Percentiles rank a stretch among this genome's conserved stretches.
Evolutionary conservation across 2,888 invertebrate genomes (phyloP).

Genomic region (Cepaea hortensis): DNA sequence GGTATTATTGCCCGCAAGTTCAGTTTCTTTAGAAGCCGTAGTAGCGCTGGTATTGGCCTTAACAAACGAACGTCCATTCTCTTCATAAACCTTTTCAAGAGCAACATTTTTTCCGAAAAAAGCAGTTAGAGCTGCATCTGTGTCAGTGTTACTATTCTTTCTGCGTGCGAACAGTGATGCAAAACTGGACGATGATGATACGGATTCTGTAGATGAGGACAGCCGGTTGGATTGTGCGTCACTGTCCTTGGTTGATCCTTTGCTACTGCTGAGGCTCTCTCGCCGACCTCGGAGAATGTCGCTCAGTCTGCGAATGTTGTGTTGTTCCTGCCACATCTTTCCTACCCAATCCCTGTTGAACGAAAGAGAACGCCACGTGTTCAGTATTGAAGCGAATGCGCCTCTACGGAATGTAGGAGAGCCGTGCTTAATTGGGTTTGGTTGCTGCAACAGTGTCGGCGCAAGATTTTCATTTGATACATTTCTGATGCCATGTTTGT

Average conservation of each 20-base stretch:
- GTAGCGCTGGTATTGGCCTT: neutral
- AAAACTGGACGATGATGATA: neutral
- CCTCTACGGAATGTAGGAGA: neutral
- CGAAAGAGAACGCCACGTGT: conserved; percentile 28
- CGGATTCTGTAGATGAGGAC: neutral
- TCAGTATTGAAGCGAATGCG: conserved; percentile 7
- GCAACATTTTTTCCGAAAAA: neutral
- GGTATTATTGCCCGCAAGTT: neutral
- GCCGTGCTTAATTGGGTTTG: neutral
- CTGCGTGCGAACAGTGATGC: neutral
- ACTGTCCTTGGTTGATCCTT: neutral
- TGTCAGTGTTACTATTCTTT: neutral
- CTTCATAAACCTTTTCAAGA: neutral
- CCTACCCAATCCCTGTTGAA: conserved; percentile 43
- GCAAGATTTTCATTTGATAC: neutral
- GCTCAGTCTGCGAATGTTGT: conserved; percentile 32
- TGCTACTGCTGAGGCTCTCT: neutral
- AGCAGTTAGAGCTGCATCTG: neutral
- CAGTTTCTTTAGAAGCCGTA: neutral
- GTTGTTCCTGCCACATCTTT: conserved; percentile 29
- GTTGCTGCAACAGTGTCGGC: neutral
- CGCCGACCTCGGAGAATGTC: conserved; percentile 2
- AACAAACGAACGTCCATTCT: neutral
- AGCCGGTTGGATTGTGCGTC: neutral
- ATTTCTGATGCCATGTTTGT: neutral